Base-by-base conservation (phyloP, 1,140 invertebrate species). In the Muscidifurax raptorellus region DNA sequence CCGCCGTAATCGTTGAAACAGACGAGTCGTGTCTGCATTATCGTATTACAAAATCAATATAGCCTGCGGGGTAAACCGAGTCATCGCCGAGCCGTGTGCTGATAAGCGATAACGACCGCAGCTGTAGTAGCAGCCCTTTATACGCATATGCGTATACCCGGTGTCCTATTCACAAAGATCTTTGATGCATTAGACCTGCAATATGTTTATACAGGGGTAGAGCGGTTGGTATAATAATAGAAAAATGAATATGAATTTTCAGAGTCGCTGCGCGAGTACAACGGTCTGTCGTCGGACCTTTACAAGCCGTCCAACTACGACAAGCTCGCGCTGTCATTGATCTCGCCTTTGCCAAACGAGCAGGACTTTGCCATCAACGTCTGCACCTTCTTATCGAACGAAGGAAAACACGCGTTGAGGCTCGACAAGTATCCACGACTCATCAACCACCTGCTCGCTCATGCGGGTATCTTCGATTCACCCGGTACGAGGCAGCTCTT, bases 331-430 rank as follows among this genome's bases (percentile, higher is more conserved):
- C 94, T 99, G 40, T 98, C 98, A 0, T 93, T 99, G 10, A 92
- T 98, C 27, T 98, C 97, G 52, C 98, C 98, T 1, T 94, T 99
- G 87, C 98, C 99, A 22, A 99, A 99, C 92, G 99, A 99, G 93
- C 98, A 99, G 90, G 98, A 99, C 91, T 98, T 99, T 94, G 98
- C 98, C 4, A 96, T 99, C 80, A 99, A 99, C 92, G 97, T 99
- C 0, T 99, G 98, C 91, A 99, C 98, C 0, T 93, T 99, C 75
- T 94, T 99, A 85, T 98, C 98, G 28, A 98, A 98, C 88, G 98
- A 99, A 90, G 97, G 97, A 52, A 96, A 97, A 79, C 97, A 98
- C 89, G 95, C 96, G 6, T 92, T 99, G 44, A 96, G 97, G 86
- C 92, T 99, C 36, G 95, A 96, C 40, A 96, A 97, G 86, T 96